Evolutionary conservation across 2,113 vertebrate species (phyloP), one percentile per base, ranked within the genome.

Genomic region (Sturnus vulgaris): DNA sequence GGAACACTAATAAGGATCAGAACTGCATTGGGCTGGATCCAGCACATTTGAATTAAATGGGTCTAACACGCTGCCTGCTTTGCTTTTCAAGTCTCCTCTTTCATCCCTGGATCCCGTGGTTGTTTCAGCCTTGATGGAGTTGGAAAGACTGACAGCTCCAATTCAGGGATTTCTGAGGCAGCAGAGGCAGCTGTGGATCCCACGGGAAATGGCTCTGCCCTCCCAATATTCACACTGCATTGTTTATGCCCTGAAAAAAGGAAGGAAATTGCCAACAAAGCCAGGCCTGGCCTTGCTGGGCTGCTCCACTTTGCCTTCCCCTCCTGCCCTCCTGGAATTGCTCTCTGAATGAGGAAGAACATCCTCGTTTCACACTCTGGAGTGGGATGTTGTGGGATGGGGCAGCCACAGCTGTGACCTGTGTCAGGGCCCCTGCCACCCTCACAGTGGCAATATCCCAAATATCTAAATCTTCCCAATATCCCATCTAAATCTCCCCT

Each of bases 11-110:
- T 35, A 37, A 81, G 63, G 73, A 69, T 59, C 63, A 22, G 15
- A 92, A 63, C 72, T 22, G 66, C 78, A 63, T 40, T 49, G 56
- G 60, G 88, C 80, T 86, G 66, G 83, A 85, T 53, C n/a, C 27
- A 18, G 77, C 42, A 24, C 66, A 18, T 92, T 82, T 42, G 59
- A 91, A 95, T 95, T 53, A 87, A 91, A 94, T 16, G 42, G 84
- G 69, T 66, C 68, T 89, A 64, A 81, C 82, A 17, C 14, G 11
- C 68, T 8, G 55, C 66, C 82, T 42, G 24, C 64, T 76, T 81
- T 59, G 31, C 69, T 86, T 82, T 81, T 88, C 88, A 93, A 59
- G 71, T 9, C 52, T 50, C 71, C 63, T 60, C 90, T 76, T 92
- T 86, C 75, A 93, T 70, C 70, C 76, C 28, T 27, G 18, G 21